Evolutionary conservation across 2,113 vertebrate species (phyloP), one percentile per base, ranked within the genome.

Genomic region (Psophia crepitans): DNA sequence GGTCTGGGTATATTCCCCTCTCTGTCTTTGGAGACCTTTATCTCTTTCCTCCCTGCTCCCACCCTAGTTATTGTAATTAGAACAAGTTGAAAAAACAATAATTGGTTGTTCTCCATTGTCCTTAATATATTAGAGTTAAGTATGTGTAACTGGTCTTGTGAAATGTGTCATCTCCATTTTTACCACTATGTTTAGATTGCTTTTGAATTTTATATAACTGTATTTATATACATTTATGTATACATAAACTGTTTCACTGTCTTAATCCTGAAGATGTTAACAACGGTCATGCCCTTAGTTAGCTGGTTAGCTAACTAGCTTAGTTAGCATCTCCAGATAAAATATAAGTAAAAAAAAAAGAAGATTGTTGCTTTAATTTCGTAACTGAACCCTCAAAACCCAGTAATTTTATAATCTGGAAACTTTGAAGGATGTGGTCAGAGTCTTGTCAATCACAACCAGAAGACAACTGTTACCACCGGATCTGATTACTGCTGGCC

Each of bases 381-480:
- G 19, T 80, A 92, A 94, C 37, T 27, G 12, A 97, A 96, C 83
- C 77, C 69, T 87, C 75, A 96, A 96, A 93, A 32, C 53, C 81
- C 87, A 83, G 65, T 43, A 32, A 74, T 87, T 93, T 95, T 91
- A 87, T 92, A 89, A 94, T 56, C 49, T 94, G 84, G 70, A 84
- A 87, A 43, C 27, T 81, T 71, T 63, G 69, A 84, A 97, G 97
- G 97, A 97, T 97, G 97, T 97, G 96, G 96, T 87, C 57, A 92
- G 88, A 95, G 64, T 43, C 90, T 60, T 70, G 93, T 95, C 98
- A 97, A 73, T 97, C 97, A 97, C 94, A 97, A 88, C 46, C 58
- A 84, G 94, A 60, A 73, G 64, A 65, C 70, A 51, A 58, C 17
- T 76, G 23, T 78, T 84, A 51, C 81, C 44, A 70, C 95, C 16